Evolutionary conservation across 2,797 vertebrate genomes (phyloP), one percentile per base, ranked within the genome.

Genomic region (Catharus ustulatus): DNA sequence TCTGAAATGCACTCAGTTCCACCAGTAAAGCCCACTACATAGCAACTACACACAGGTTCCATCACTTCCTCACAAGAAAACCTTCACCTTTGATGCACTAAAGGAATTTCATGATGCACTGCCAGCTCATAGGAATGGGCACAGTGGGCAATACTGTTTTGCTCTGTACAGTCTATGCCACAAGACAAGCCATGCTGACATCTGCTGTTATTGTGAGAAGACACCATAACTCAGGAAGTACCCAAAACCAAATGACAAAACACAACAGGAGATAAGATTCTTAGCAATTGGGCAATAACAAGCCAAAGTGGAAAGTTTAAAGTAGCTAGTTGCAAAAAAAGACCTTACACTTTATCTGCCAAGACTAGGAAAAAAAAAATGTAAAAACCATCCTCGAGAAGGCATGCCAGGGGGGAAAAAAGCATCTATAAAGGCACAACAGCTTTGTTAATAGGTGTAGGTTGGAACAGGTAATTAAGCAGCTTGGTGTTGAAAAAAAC

Each of bases 171-270:
- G 20, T 30, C 71, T n/a, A 2, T 42, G 34, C 67, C 38, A 62
- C 2, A 7, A 77, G 24, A 79, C 16, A 88, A 88, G 52, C 52
- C 8, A 10, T 18, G 34, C 38, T 71, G 84, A 75, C 42, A 55
- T 80, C 45, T 84, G 52, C 81, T 90, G 29, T 34, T 94, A 59
- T 84, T 59, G 59, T 64, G 45, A 92, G 49, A 77, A 63, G 38
- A 67, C 63, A 71, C 42, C 23, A 30, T 81, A 74, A 67, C 62
- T 88, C 74, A 75, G 54, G 58, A 90, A 90, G 49, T 63, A 81
- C 62, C 42, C 90, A 78, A 94, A 91, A 59, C 66, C 84, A 92
- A 89, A 86, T 36, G 45, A 49, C 77, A 91, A 84, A 88, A 48
- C 57, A 69, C 36, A 86, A 40, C 38, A 84, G 52, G 42, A 94